Evolutionary conservation across 2,113 vertebrate species (phyloP).

Genomic region (Peromyscus leucopus): DNA sequence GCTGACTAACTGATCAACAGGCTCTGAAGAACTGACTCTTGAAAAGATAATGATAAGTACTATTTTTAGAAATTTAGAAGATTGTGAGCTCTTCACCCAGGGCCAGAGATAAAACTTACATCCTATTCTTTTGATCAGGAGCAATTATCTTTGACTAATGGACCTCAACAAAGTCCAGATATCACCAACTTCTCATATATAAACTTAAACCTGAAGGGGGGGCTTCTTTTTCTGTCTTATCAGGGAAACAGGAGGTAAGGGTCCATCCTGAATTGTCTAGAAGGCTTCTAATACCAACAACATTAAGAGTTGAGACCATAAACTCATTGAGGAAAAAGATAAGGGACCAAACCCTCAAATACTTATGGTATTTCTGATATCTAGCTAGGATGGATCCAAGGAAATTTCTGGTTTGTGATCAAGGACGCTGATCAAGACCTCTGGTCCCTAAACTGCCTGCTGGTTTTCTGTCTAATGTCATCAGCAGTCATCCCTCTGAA

Average conservation of each 20-base stretch:
- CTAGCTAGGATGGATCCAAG: background rate
- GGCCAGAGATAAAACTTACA: background rate
- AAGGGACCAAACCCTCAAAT: background rate
- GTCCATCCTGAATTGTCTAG: background rate
- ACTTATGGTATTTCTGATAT: background rate
- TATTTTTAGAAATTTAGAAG: background rate
- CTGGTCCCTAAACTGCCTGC: background rate
- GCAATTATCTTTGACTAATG: background rate
- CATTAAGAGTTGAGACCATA: background rate
- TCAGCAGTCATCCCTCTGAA: background rate
- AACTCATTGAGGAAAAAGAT: background rate
- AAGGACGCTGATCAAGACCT: background rate
- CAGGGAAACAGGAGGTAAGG: too few relatives aligned
- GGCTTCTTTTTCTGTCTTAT: background rate
- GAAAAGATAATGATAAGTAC: background rate
- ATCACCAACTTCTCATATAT: background rate
- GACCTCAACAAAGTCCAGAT: background rate
- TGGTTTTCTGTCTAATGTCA: background rate
- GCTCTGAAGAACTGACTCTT: background rate
- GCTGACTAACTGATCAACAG: background rate
- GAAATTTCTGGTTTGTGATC: background rate
- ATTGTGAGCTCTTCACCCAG: background rate
- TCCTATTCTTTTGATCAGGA: background rate
- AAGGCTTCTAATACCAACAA: background rate
- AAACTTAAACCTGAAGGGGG: background rate